These are phyloP conservation scores for Drosophila lacicola DNA, from an alignment of 2,888 invertebrate species.

Conservation along the genomic window DNA sequence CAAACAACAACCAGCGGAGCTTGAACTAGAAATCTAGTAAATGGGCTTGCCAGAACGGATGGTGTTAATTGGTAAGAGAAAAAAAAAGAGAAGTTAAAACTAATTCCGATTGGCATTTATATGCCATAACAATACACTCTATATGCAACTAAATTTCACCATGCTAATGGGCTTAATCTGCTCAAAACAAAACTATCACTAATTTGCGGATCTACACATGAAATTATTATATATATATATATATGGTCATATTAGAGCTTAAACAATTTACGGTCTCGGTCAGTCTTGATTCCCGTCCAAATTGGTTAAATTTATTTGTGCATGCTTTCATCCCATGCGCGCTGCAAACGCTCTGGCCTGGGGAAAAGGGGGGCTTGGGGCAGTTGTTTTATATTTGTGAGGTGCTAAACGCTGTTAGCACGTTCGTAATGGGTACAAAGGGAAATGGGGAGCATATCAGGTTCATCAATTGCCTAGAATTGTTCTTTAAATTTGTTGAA, in stretches of 20 bases:
- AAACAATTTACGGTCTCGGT: constrained; percentile 43
- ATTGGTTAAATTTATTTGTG: constrained; percentile 53
- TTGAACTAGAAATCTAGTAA: constrained; percentile 67
- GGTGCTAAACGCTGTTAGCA: constrained; percentile 44
- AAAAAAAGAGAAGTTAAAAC: constrained; percentile 26
- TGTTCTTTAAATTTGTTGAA: constrained; percentile 17
- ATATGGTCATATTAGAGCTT: constrained; percentile 19
- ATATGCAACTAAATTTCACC: constrained; percentile 27
- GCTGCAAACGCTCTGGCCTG: background rate
- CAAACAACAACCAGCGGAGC: constrained; percentile 40
- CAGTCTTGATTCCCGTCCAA: constrained; percentile 55
- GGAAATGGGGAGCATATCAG: background rate
- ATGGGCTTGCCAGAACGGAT: constrained; percentile 61
- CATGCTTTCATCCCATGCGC: constrained; percentile 52
- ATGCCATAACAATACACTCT: constrained; percentile 23
- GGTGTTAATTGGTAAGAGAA: constrained; percentile 64
- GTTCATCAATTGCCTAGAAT: constrained; percentile 5
- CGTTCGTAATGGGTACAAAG: background rate
- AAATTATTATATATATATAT: background rate
- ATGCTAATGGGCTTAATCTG: constrained; percentile 6
- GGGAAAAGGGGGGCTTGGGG: background rate
- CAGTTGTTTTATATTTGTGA: constrained; percentile 13
- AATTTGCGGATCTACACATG: constrained; percentile 36
- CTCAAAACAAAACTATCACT: constrained; percentile 28
- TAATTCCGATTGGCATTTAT: constrained; percentile 44